phyloP scores from a whole-genome alignment of 2,888 invertebrate genomes.

The Megastigmus dorsalis region DNA sequence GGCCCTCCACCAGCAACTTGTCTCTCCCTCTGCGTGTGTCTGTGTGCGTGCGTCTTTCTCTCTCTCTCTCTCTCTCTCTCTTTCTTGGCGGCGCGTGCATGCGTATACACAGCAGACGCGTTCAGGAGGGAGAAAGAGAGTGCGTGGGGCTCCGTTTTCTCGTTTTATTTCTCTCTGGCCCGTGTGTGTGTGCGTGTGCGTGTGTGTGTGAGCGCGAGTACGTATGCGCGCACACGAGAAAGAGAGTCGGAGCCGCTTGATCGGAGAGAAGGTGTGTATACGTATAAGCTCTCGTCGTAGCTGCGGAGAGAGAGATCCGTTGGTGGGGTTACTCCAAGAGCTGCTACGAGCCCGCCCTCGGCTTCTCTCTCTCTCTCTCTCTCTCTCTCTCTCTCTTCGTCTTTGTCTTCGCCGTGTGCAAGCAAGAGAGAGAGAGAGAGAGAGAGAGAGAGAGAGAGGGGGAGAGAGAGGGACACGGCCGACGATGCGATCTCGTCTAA shows the following conservation, averaged over 20 bases:
- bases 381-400: constrained; percentile 54
- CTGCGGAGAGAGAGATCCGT: not conserved
- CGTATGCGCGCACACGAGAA: too few relatives aligned
- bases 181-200: not conserved
- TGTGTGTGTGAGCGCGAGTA: not conserved
- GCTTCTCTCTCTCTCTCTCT: constrained; percentile 47
- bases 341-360: constrained; percentile 50
- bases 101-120: not conserved
- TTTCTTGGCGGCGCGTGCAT: constrained; percentile 9
- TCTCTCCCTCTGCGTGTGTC: too few relatives aligned
- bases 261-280: constrained; percentile 27
- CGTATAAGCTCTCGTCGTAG: constrained; percentile 26
- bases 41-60: constrained; percentile 41
- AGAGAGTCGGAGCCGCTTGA: too few relatives aligned
- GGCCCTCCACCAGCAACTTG: too few relatives aligned
- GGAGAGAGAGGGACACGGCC: constrained; percentile 16
- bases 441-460: constrained; percentile 20
- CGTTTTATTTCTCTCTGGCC: constrained; percentile 18
- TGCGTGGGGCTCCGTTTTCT: not conserved
- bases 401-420: constrained; percentile 28
- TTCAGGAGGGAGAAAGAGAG: not conserved
- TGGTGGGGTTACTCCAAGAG: constrained; percentile 45
- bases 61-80: constrained; percentile 48
- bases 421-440: constrained; percentile 8
- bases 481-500: constrained; percentile 48